These are phyloP conservation scores for Mionectes macconnelli DNA, from an alignment of 2,113 vertebrate species.

Conservation along the genomic window DNA sequence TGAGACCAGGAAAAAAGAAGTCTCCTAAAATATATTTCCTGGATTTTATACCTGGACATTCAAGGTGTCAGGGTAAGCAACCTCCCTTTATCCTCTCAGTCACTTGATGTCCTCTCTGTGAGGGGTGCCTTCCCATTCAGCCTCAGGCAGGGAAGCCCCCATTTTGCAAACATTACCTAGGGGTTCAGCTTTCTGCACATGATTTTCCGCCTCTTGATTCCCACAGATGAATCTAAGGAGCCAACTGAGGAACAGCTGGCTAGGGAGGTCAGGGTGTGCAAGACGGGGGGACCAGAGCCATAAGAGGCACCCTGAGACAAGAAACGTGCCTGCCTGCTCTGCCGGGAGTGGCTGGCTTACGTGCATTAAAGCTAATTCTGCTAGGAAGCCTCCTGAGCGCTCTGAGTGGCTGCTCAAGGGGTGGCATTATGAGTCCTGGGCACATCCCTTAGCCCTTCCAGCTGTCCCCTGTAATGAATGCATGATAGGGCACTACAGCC, in stretches of 20 bases:
- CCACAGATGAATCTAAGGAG: not conserved
- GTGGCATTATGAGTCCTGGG: not conserved
- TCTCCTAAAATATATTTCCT: not conserved
- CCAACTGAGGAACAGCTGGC: not conserved
- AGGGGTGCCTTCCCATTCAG: not conserved
- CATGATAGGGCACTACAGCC: not conserved
- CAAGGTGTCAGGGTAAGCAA: not conserved
- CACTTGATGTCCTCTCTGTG: not conserved
- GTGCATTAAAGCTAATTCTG: not conserved
- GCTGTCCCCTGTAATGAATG: not conserved
- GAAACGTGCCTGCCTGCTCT: not conserved
- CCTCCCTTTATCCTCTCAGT: not conserved
- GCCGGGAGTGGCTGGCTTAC: not conserved
- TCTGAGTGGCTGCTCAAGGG: not conserved
- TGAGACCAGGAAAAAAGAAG: not conserved
- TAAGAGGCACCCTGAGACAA: not conserved
- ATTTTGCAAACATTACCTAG: not conserved
- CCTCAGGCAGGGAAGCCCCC: not conserved
- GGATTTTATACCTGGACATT: not conserved
- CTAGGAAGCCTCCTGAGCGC: not conserved
- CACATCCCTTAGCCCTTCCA: not conserved
- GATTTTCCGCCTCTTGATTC: not conserved
- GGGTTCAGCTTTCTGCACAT: not conserved
- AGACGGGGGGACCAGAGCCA: accelerated
- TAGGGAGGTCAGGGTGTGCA: not conserved